A percentile compares a stretch with the other conserved stretches of the same genome.
Conservation (phyloP, 2,113 vertebrate species). For the Alaudala cheleensis region DNA sequence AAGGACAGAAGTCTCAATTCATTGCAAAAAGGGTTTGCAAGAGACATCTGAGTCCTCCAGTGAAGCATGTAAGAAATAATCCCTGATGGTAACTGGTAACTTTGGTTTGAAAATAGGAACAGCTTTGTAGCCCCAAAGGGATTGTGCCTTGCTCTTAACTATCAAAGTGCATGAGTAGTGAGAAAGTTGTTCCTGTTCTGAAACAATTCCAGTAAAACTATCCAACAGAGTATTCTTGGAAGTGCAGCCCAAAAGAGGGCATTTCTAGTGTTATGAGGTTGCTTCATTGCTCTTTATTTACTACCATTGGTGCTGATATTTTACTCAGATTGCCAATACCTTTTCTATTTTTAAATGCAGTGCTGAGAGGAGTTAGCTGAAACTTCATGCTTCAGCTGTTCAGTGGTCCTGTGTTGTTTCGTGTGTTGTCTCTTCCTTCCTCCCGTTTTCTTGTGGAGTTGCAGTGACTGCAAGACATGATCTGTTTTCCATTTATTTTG, state of each 20-base stretch:
- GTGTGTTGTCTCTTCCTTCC: background rate
- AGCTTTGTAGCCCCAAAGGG: background rate
- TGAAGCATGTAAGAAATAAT: background rate
- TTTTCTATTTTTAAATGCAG: background rate
- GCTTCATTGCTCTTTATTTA: background rate
- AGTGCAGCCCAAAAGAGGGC: background rate
- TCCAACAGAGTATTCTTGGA: background rate
- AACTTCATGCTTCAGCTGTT: background rate
- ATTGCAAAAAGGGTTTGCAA: background rate
- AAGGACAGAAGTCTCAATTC: background rate
- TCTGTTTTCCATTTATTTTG: background rate
- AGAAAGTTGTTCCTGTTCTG: background rate
- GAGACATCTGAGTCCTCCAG: background rate
- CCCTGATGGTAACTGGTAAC: background rate
- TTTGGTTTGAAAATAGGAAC: background rate
- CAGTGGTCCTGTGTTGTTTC: background rate
- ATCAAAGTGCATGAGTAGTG: rapidly evolving
- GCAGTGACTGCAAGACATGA: background rate
- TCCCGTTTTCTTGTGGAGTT: background rate
- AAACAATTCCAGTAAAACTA: background rate
- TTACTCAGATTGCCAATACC: background rate
- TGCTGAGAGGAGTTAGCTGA: background rate
- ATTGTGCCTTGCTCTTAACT: background rate
- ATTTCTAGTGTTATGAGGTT: rapidly evolving
- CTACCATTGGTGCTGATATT: background rate